Conservation (phyloP, 2,888 invertebrate genomes). For the Abrostola triplasia region DNA sequence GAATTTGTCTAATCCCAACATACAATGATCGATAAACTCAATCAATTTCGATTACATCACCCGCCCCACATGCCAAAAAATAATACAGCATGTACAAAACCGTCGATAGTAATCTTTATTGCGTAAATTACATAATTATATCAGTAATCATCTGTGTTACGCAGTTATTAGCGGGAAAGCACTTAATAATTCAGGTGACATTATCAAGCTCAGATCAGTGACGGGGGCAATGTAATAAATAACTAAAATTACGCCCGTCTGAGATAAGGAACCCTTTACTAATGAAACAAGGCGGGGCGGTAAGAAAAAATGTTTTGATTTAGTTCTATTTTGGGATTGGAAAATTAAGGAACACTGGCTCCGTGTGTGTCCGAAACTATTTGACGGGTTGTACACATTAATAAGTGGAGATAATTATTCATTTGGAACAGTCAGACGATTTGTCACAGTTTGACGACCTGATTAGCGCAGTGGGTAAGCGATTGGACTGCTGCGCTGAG, state of each 20-base stretch:
- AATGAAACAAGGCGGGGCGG: conserved; percentile 41
- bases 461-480: too few relatives aligned
- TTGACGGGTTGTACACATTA: too few relatives aligned
- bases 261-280: conserved; percentile 48
- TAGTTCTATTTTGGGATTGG: conserved; percentile 12
- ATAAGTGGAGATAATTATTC: too few relatives aligned
- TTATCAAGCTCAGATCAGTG: conserved; percentile 56
- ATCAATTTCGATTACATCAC: conserved; percentile 36
- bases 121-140: conserved; percentile 51
- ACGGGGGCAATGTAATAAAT: conserved; percentile 56
- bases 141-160: conserved; percentile 46
- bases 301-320: conserved; percentile 25
- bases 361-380: too few relatives aligned
- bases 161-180: conserved; percentile 52
- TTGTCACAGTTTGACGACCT: too few relatives aligned
- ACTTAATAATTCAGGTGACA: conserved; percentile 60
- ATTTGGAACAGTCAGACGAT: too few relatives aligned
- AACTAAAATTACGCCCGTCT: conserved; percentile 55
- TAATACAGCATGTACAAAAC: conserved; percentile 34
- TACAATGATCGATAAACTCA: neutral
- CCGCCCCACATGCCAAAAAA: conserved; percentile 27
- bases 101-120: conserved; percentile 51
- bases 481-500: too few relatives aligned
- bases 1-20: too few relatives aligned
- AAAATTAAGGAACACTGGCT: neutral